Evolutionary conservation across 2,888 invertebrate species (phyloP), one percentile per base, ranked within the genome.

Genomic region (Meandrusa payeni): DNA sequence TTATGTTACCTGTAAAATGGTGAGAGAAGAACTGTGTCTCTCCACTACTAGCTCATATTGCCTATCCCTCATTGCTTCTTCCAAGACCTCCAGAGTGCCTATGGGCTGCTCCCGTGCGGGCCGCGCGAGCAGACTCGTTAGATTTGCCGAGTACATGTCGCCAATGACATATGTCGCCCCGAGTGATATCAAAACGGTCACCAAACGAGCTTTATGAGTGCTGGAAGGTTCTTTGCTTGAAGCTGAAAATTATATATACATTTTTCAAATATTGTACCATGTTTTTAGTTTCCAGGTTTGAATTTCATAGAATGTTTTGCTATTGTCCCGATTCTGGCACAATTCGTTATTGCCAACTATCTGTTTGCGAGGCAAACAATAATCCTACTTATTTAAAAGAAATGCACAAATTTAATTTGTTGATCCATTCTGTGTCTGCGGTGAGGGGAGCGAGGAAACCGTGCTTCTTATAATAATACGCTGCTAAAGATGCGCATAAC

Each of bases 101-200:
- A 94, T 92, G 0, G 94, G 91, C 24, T 87, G 82, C 64, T 94
- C 94, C 57, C 91, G 87, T 0, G 93, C 92, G 1, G 94, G 94
- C 34, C 91, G 86, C 0, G 94, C 94, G 43, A 94, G 85, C 12
- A 94, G 79, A 2, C 94, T 94, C 5, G 94, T 94, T 48, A 94
- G 71, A 69, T 93, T 94, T 0, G 94, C 94, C 0, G 94, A 93
- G 66, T 94, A 94, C 88, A 94, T 92, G 67, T 94, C 94, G 0
- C 92, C 93, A 33, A 94, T 91, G 2, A 94, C 93, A 65, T 94
- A 94, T 0, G 94, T 94, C 1, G 93, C 92, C 15, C 92, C 91
- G n/a, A 94, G 85, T 36, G 93, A 93, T 31, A 94, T 89, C 2
- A 94, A 74, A 15, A 93, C 91, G 6, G 91, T 89, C n/a, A 94